Evolutionary conservation across 1,140 invertebrate genomes (phyloP).

Genomic region (Pachyrhynchus sulphureomaculatus): DNA sequence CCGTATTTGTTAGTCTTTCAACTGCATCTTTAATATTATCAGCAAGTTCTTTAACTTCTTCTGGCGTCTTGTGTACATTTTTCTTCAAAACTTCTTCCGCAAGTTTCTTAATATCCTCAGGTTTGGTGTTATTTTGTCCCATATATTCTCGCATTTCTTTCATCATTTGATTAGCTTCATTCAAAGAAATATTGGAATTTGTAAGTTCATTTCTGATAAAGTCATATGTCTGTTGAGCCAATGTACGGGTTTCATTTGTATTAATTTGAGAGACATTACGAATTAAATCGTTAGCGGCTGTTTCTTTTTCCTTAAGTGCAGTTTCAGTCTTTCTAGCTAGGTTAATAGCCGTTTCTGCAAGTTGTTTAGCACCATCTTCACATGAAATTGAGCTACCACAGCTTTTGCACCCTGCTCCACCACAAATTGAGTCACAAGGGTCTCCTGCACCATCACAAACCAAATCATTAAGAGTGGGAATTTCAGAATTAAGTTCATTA

Average conservation of each 20-base stretch:
- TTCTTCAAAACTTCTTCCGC: constrained; percentile 72
- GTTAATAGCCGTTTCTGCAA: constrained; percentile 80
- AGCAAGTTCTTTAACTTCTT: constrained; percentile 83
- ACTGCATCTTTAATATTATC: constrained; percentile 84
- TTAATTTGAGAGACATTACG: constrained; percentile 57
- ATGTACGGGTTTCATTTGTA: constrained; percentile 41
- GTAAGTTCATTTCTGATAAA: constrained; percentile 36
- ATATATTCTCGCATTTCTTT: constrained; percentile 75
- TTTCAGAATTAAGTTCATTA: constrained; percentile 63
- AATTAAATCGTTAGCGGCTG: constrained; percentile 69
- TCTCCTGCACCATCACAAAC: constrained; percentile 85
- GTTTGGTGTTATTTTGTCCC: constrained; percentile 72
- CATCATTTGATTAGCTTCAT: constrained; percentile 59
- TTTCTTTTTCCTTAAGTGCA: constrained; percentile 78
- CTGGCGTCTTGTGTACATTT: constrained; percentile 59
- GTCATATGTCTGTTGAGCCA: constrained; percentile 42
- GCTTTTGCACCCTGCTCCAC: constrained; percentile 88
- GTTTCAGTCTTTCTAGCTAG: constrained; percentile 81
- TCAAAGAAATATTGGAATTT: constrained; percentile 49
- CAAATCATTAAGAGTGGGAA: constrained; percentile 81
- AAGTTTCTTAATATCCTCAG: constrained; percentile 76
- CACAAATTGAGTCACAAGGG: constrained; percentile 87
- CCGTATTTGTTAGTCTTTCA: constrained; percentile 83
- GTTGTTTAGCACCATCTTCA: constrained; percentile 83
- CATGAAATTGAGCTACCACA: constrained; percentile 87